A percentile compares a stretch with the other conserved stretches of the same genome.
Evolutionary conservation across 2,888 invertebrate genomes (phyloP).

Genomic region (Ptycholaimellus sp.): DNA sequence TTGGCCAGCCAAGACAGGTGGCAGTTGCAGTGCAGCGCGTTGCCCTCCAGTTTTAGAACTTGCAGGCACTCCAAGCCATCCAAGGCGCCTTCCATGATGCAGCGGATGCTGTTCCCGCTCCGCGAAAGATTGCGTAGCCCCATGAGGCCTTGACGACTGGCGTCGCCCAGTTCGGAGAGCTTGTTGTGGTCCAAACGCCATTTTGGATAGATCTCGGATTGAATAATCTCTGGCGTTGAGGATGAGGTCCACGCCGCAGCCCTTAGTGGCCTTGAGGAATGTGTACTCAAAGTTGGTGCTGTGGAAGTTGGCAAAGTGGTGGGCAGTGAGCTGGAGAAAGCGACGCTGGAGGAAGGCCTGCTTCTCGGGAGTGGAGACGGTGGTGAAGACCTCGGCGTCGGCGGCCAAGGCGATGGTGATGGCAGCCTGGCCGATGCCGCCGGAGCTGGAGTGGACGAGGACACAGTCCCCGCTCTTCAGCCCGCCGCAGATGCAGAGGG

Average conservation of each 20-base stretch:
- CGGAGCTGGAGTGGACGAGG: conserved; percentile 25
- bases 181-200: too few species aligned
- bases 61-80: too few species aligned
- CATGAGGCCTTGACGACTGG: too few species aligned
- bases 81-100: too few species aligned
- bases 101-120: too few species aligned
- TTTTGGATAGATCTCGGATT: too few species aligned
- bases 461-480: conserved; percentile 31
- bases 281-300: conserved; percentile 77
- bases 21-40: too few species aligned
- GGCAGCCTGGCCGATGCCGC: conserved; percentile 58
- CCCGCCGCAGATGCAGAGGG: conserved; percentile 59
- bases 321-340: conserved; percentile 57
- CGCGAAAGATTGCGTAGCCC: too few species aligned
- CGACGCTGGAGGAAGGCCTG: conserved; percentile 52
- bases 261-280: conserved; percentile 42
- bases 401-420: conserved; percentile 69
- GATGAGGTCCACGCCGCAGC: conserved; percentile 62
- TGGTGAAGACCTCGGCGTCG: conserved; percentile 57
- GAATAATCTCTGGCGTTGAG: too few species aligned
- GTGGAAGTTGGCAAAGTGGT: conserved; percentile 60
- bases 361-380: conserved; percentile 40
- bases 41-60: too few species aligned
- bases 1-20: too few species aligned
- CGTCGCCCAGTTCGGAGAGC: too few species aligned